Conservation (phyloP, 1,140 invertebrate genomes). For the Dreissena polymorpha region DNA sequence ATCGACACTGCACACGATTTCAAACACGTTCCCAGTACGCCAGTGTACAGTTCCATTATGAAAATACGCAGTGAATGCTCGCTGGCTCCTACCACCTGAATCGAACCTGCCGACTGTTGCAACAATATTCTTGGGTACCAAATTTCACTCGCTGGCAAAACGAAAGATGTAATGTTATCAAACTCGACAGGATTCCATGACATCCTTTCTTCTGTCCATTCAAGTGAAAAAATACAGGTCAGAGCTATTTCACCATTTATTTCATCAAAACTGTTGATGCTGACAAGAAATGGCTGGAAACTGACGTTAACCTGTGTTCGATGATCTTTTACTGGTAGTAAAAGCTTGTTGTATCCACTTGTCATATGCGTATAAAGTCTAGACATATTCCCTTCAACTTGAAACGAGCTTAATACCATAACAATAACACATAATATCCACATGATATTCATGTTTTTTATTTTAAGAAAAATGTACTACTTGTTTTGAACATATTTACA, state of each 20-base stretch:
- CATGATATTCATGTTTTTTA: no score
- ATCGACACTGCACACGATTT: slow-evolving; percentile 4
- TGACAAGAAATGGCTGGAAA: not conserved
- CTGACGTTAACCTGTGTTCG: not conserved
- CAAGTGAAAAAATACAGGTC: not conserved
- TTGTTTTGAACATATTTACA: no score
- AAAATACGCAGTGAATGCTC: not conserved
- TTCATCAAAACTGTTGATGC: slow-evolving; percentile 21
- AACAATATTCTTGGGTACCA: slow-evolving; percentile 15
- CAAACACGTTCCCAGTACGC: not conserved
- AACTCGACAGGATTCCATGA: slow-evolving; percentile 2
- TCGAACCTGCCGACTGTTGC: not conserved
- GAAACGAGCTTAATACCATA: no score
- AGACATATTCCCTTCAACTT: no score
- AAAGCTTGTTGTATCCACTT: not conserved
- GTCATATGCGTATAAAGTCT: not conserved
- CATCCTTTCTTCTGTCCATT: slow-evolving; percentile 3
- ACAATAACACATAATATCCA: no score
- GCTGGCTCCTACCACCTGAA: not conserved
- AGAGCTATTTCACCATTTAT: slow-evolving; percentile 16
- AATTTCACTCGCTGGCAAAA: slow-evolving; percentile 2
- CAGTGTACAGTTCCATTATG: not conserved
- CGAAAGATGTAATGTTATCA: not conserved
- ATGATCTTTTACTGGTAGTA: not conserved
- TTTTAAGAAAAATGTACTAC: no score